Conservation (phyloP, 2,888 invertebrate species). For the Zelleria hepariella region DNA sequence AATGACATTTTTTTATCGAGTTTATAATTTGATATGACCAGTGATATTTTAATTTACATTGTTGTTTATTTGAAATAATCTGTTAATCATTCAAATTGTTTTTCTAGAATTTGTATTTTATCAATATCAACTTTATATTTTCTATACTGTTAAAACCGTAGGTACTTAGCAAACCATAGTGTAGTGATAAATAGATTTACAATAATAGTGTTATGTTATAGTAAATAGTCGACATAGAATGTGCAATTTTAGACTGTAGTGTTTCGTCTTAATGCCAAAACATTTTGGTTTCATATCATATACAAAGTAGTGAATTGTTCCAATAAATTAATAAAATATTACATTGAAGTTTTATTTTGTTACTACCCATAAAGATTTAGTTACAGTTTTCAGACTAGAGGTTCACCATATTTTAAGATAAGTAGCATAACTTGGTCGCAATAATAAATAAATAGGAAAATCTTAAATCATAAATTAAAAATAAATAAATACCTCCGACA, state of each 20-base stretch:
- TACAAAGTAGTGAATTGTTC: slow-evolving; percentile 67
- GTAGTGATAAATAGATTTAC: slow-evolving; percentile 10
- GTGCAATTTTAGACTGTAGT: slow-evolving; percentile 65
- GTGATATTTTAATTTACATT: neutral
- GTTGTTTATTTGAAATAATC: neutral
- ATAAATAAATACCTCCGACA: no score
- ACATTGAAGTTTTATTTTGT: neutral
- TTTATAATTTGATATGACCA: neutral
- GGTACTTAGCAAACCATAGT: slow-evolving; percentile 14
- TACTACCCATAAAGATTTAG: no score
- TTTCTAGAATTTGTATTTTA: neutral
- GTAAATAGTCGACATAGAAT: slow-evolving; percentile 32
- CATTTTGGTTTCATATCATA: slow-evolving; percentile 58
- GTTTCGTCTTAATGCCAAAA: slow-evolving; percentile 57
- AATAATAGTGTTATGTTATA: neutral
- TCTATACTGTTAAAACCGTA: neutral
- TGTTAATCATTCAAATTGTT: neutral
- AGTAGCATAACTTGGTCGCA: no score
- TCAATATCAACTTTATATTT: neutral
- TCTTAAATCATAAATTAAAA: no score
- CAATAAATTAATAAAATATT: slow-evolving; percentile 42
- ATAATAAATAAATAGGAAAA: no score
- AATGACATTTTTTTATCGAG: neutral
- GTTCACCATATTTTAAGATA: no score
- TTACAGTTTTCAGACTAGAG: no score